Percentiles rank a stretch among this genome's conserved stretches.
These are phyloP conservation scores for Melieria crassipennis DNA, from an alignment of 2,888 invertebrate genomes.

Conservation along the genomic window DNA sequence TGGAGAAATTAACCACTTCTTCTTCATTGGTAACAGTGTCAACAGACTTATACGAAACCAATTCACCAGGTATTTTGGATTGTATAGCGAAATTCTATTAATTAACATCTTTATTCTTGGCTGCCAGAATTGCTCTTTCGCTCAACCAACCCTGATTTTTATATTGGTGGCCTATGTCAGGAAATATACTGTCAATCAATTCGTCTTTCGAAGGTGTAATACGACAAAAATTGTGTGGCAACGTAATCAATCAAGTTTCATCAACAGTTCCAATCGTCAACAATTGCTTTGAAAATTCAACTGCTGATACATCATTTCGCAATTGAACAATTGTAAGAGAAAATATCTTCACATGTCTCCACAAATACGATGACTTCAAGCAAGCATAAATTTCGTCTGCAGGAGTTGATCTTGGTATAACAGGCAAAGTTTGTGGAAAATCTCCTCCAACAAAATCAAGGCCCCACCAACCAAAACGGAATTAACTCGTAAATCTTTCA, in stretches of 20 bases:
- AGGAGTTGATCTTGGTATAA: background rate
- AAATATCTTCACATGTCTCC: no score
- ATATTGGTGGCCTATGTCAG: constrained; percentile 46
- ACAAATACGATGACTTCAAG: no score
- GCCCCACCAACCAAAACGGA: constrained; percentile 22
- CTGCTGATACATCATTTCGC: constrained; percentile 19
- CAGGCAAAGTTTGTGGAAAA: constrained; percentile 27
- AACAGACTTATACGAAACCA: constrained; percentile 15
- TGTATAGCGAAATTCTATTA: constrained; percentile 24
- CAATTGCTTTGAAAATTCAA: constrained; percentile 12
- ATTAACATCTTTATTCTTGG: constrained; percentile 36
- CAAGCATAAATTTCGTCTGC: background rate
- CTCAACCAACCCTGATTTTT: constrained; percentile 48
- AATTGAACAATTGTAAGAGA: background rate
- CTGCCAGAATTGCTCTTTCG: constrained; percentile 44
- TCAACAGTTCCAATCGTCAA: constrained; percentile 39
- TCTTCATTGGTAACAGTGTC: constrained; percentile 14
- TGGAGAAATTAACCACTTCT: background rate
- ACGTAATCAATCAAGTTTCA: constrained; percentile 41
- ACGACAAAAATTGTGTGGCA: constrained; percentile 44
- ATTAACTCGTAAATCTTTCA: constrained; percentile 7
- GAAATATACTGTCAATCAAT: constrained; percentile 40
- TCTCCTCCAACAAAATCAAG: constrained; percentile 27
- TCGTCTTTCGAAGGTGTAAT: constrained; percentile 39
- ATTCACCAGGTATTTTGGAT: background rate